A percentile compares a stretch with the other conserved stretches of the same genome.
Evolutionary conservation across 2,113 vertebrate genomes (phyloP).

Genomic region (Pteruthius melanotis): DNA sequence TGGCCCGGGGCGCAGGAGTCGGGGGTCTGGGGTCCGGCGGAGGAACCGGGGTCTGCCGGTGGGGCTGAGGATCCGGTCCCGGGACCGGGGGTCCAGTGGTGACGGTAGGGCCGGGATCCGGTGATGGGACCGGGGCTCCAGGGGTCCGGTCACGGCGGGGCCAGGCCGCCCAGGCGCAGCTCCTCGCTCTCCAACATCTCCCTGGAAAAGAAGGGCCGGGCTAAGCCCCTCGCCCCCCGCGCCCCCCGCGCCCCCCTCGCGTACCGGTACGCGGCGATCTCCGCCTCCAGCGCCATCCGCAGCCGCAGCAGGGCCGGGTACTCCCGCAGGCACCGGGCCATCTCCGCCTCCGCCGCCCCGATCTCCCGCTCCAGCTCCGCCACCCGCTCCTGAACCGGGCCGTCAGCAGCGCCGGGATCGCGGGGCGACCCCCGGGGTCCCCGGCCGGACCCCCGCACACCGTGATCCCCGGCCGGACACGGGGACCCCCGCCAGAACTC

Average conservation of each 20-base stretch:
- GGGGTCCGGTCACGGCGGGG: background rate
- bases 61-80: background rate
- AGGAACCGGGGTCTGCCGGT: background rate
- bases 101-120: background rate
- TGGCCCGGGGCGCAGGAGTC: background rate
- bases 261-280: too few relatives aligned
- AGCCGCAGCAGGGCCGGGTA: too few relatives aligned
- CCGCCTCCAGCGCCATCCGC: too few relatives aligned
- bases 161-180: slow-evolving; percentile 76
- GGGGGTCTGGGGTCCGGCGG: background rate
- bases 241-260: background rate
- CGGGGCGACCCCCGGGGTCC: too few relatives aligned
- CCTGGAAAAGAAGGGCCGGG: slow-evolving; percentile 53
- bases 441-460: too few relatives aligned
- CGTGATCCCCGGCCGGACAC: too few relatives aligned
- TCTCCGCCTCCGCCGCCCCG: too few relatives aligned
- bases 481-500: too few relatives aligned
- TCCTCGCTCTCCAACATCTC: slow-evolving; percentile 87
- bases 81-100: background rate
- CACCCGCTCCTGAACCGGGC: too few relatives aligned
- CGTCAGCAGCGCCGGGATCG: too few relatives aligned
- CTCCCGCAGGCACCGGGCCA: too few relatives aligned
- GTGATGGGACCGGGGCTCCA: background rate
- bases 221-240: background rate
- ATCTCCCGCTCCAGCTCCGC: too few relatives aligned